Evolutionary conservation across 2,888 invertebrate species (phyloP), one percentile per base, ranked within the genome.

Genomic region (Eupithecia centaureata): DNA sequence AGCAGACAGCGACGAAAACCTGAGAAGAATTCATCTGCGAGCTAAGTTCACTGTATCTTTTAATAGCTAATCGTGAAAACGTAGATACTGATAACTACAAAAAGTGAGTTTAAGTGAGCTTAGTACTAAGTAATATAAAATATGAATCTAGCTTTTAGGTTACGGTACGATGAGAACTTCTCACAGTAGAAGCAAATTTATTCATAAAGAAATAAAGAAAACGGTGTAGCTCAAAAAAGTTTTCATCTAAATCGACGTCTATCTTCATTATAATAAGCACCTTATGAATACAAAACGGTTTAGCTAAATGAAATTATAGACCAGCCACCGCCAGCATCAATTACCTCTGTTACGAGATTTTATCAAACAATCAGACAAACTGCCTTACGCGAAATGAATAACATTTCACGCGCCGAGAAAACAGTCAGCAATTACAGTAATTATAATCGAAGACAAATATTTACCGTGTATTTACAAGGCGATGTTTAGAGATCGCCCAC

Each of bases 361-460:
- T 63, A 69, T 69, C 69, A 66, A 69, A 63, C 63, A 69, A 61
- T 60, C 35, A 51, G 35, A 30, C 65, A 66, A 69, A 69, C 61
- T 70, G 59, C 62, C 38, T 63, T 61, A 68, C 68, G 63, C 67
- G 57, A 65, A 71, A 65, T 61, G 56, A 61, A 64, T 42, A 67
- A 51, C 71, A 67, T 65, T 68, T 60, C 59, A 66, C 68, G 58
- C 66, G 64, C 68, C 52, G 61, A 63, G 66, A 73, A 69, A 72
- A 68, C 68, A 69, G 54, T 63, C 61, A 42, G 63, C 79, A 85
- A 89, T 89, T 86, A 87, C 82, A 81, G 86, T 87, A 89, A 91
- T 90, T 90, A 87, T 82, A 57, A 82, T 77, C 79, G 83, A 89
- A 91, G 90, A 90, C 89, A 91, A 91, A 91, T 90, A 91, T 90